Base-by-base conservation (phyloP, 1,140 invertebrate species). In the Drosophila carrolli region DNA sequence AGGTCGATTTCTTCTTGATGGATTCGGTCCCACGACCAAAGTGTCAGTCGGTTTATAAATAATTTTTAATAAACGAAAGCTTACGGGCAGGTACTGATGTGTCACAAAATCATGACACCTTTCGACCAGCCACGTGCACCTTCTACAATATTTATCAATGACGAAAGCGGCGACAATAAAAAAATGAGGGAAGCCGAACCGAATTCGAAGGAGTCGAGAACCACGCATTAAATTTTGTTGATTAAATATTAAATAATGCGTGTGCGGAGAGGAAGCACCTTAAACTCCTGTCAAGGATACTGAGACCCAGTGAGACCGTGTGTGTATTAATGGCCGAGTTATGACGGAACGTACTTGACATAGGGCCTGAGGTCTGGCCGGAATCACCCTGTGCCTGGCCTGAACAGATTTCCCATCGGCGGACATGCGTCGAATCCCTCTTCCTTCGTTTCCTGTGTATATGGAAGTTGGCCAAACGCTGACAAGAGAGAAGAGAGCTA, bases 221-320 rank as follows among this genome's bases (percentile, higher is more conserved):
- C 56, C 35, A 41, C 50, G 51, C 65, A 50, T 68, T 77, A 68
- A 67, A 59, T 77, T 77, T 68, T 53, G 14, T 65, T 60, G 70
- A 86, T 86, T 85, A 88, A 85, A 85, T 88, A 86, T 86, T 86
- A 76, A 88, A 86, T 57, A 88, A 88, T 78, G 65, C 62, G 72
- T 61, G 53, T 60, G 53, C 54, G 32, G 61, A 44, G 61, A 61
- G 61, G 60, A 55, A 68, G 54, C 62, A 73, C 75, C 83, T 61
- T 78, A 44, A 70, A 51, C 35, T 58, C 51, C 59, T 59, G 61
- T 40, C 66, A 78, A 60, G 61, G 60, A 66, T 66, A 57, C 14
- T 29, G 27, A 19, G n/a, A 19, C 7, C 23, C 23, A 40, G 50
- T 32, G 44, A 51, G 32, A 51, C 40, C 62, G 51, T 23, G 63